Percentiles rank a stretch among this genome's conserved stretches.
Conservation (phyloP, 1,140 invertebrate species). For the Melipona quadrifasciata region DNA sequence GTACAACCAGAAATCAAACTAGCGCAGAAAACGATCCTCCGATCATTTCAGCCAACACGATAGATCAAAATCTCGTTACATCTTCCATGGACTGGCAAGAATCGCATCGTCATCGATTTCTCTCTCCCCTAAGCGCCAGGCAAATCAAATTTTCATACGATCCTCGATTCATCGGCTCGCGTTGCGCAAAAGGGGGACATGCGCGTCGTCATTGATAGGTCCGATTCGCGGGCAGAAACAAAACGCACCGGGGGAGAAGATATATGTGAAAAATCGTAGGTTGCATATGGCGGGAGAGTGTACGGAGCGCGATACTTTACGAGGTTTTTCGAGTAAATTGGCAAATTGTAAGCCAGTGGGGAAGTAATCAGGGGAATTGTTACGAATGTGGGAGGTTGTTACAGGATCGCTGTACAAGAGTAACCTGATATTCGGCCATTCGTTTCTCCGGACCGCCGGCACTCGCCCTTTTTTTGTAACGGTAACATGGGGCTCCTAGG, state of each 20-base stretch:
- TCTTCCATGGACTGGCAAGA: not conserved
- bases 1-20: not conserved
- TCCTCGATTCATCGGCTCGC: not conserved
- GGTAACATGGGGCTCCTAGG: conserved; percentile 38
- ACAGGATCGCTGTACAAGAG: conserved; percentile 68
- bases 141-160: not conserved
- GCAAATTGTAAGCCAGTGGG: conserved; percentile 73
- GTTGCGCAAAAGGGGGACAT: conserved; percentile 31
- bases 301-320: conserved; percentile 68
- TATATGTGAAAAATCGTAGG: conserved; percentile 55
- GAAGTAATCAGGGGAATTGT: conserved; percentile 79
- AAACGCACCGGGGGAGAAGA: conserved; percentile 13
- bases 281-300: conserved; percentile 64
- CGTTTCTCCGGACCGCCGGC: conserved; percentile 37
- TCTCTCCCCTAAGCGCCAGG: rapidly evolving
- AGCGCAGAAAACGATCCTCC: not conserved
- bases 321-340: conserved; percentile 76
- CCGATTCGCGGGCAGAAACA: conserved; percentile 14
- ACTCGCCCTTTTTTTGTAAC: conserved; percentile 44
- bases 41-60: rapidly evolving
- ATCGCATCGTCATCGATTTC: not conserved
- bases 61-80: not conserved
- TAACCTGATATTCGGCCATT: conserved; percentile 75
- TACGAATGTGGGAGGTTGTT: conserved; percentile 75
- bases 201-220: conserved; percentile 18